A percentile compares a stretch with the other conserved stretches of the same genome.
Evolutionary conservation across 2,888 invertebrate genomes (phyloP).

Genomic region (Drosophila borealis): DNA sequence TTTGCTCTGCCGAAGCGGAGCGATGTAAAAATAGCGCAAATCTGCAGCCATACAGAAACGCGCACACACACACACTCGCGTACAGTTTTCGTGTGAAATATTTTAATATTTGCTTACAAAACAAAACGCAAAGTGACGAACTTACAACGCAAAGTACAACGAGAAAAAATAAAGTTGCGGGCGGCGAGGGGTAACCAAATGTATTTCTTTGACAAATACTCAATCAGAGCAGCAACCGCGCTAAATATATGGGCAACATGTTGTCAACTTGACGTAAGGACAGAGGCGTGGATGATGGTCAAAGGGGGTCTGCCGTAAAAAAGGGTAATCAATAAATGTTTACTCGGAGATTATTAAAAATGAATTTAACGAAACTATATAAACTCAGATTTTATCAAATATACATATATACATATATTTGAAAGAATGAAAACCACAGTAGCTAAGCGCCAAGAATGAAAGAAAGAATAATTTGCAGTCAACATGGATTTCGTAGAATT

Average conservation of each 20-base stretch:
- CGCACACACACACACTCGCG: slow-evolving; percentile 10
- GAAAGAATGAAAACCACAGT: too few relatives aligned
- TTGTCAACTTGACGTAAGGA: slow-evolving; percentile 56
- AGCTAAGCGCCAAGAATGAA: too few relatives aligned
- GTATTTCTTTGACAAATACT: slow-evolving; percentile 62
- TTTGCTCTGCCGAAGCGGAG: slow-evolving; percentile 36
- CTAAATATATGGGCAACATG: slow-evolving; percentile 64
- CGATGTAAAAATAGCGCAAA: slow-evolving; percentile 60
- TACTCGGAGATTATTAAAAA: too few relatives aligned
- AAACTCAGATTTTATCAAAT: too few relatives aligned
- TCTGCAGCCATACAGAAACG: slow-evolving; percentile 23
- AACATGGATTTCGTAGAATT: too few relatives aligned
- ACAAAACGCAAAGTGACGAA: slow-evolving; percentile 38
- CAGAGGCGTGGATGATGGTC: slow-evolving; percentile 29
- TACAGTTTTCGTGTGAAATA: slow-evolving; percentile 69
- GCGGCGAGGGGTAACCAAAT: slow-evolving; percentile 20
- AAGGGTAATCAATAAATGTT: not conserved
- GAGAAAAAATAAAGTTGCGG: slow-evolving; percentile 41
- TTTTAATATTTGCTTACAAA: slow-evolving; percentile 70
- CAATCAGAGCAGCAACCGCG: slow-evolving; percentile 57
- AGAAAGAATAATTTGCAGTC: too few relatives aligned
- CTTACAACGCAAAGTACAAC: slow-evolving; percentile 9
- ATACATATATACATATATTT: too few relatives aligned
- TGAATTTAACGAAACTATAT: too few relatives aligned
- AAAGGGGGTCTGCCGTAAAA: not conserved